Evolutionary conservation across 2,888 invertebrate genomes (phyloP), one percentile per base, ranked within the genome.

Genomic region (Agrotis exclamationis): DNA sequence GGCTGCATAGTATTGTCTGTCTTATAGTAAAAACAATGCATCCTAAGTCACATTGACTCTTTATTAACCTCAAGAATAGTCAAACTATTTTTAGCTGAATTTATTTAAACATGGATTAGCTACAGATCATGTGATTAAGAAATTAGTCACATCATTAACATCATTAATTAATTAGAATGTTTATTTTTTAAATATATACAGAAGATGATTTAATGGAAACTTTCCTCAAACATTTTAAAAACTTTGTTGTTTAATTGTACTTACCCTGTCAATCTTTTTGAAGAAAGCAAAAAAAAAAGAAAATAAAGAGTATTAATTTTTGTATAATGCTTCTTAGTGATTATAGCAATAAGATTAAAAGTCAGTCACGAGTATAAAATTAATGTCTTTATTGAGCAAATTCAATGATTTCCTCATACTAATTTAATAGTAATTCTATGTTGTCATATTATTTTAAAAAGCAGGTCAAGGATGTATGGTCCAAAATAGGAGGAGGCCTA

Each of bases 241-340:
- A 14, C 22, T 45, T 58, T 51, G 5, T 44, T 53, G 0, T 22
- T 53, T 22, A 6, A 39, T 45, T 0, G 50, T 80, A 92, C 92
- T 92, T 83, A 93, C 93, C 87, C 92, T 86, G 81, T 93, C 93
- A 89, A 93, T 92, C 91, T 93, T 85, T 83, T 74, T 58, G 45
- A 51, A 33, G 75, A 63, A 76, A 75, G 85, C 79, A 85, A 65
- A 72, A 72, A 85, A 65, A 72, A 72, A 24, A 47, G 48, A 77
- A 77, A 83, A 79, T 60, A 75, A 70, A 75, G 14, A 13, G n/a
- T 33, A 20, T 72, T 72, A 66, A 39, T 65, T 45, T 13, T 22
- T 16, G 28, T 7, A 14, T 6, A n/a, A 50, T 14, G 18, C 1
- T 11, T 62, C 3, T 1, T 11, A 1, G 11, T 5, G 18, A 39